Base-by-base conservation (phyloP, 2,797 vertebrate genomes). In the Euthynnus affinis region DNA sequence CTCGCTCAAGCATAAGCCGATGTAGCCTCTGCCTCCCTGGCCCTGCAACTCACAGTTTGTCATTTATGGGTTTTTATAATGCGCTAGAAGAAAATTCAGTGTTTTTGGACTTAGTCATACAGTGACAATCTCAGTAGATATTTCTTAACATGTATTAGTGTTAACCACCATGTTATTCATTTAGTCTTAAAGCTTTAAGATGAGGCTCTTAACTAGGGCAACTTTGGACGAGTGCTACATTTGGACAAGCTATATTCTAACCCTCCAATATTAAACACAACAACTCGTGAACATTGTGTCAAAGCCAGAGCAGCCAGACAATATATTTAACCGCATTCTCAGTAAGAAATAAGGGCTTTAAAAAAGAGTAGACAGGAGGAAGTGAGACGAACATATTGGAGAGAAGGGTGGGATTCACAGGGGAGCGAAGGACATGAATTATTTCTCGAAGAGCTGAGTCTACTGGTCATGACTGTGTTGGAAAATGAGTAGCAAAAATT, bases 1-100 rank as follows among this genome's bases (percentile, higher is more conserved):
- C 92, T 94, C 91, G 78, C 80, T 94, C 86, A 93, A 95, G 94
- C 95, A 92, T 89, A 91, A 91, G 81, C 79, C 56, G 71, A 83
- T 90, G 88, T 82, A 90, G 90, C 91, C 87, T 87, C 89, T 83
- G 88, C 91, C 84, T 91, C 82, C 81, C 83, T 83, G 81, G 85
- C 64, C 70, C 81, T 76, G 83, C 84, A 87, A 81, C 87, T 87
- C 85, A 81, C 76, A 87, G 77, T 90, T 90, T 92, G 86, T 92
- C 90, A 89, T 91, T 90, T 89, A 85, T 85, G 83, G 79, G 71
- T 80, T 91, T 89, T 89, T 89, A 81, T 90, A 74, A 90, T 86
- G 70, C 52, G 71, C 76, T 83, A 70, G 58, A 77, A 86, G 72
- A 87, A 87, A 86, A 82, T 80, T n/a, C 34, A 3, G 20, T 61